Percentiles rank a stretch among this genome's conserved stretches.
Conservation (phyloP, 2,797 vertebrate genomes). For the Urophycis tenuis region DNA sequence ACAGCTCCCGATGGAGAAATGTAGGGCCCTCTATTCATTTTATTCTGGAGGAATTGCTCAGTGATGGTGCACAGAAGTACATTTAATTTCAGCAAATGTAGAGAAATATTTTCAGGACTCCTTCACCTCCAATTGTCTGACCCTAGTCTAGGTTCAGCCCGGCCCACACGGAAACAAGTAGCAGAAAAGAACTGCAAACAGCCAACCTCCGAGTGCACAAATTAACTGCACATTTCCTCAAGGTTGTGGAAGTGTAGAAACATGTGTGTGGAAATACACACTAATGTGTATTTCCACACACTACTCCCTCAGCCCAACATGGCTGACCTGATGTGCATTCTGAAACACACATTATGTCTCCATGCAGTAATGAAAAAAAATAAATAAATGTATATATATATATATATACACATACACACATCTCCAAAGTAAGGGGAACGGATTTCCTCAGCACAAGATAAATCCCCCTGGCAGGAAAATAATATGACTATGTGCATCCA, state of each 20-base stretch:
- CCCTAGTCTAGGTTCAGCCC: no score
- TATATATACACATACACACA: no score
- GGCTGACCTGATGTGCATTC: slow-evolving; percentile 35
- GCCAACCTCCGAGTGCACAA: slow-evolving; percentile 25
- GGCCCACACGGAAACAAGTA: no score
- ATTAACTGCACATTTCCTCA: slow-evolving; percentile 50
- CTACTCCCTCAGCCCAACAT: slow-evolving; percentile 40
- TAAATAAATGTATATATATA: no score
- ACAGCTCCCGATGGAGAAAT: background rate
- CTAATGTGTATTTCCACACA: slow-evolving; percentile 38
- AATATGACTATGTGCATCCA: slow-evolving; percentile 65
- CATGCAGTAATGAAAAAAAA: slow-evolving; percentile 59
- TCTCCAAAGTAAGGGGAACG: slow-evolving; percentile 58
- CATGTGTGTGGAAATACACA: background rate
- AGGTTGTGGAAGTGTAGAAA: slow-evolving; percentile 7
- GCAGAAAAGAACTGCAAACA: slow-evolving; percentile 13
- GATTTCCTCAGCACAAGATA: slow-evolving; percentile 64
- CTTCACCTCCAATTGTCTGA: no score
- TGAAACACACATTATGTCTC: slow-evolving; percentile 58
- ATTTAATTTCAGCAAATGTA: background rate
- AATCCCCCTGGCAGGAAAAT: slow-evolving; percentile 67
- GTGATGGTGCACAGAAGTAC: background rate
- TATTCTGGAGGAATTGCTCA: background rate
- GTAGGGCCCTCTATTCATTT: background rate
- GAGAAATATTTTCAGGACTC: background rate